Evolutionary conservation across 2,113 vertebrate species (phyloP).

Genomic region (Bothrops jararaca): DNA sequence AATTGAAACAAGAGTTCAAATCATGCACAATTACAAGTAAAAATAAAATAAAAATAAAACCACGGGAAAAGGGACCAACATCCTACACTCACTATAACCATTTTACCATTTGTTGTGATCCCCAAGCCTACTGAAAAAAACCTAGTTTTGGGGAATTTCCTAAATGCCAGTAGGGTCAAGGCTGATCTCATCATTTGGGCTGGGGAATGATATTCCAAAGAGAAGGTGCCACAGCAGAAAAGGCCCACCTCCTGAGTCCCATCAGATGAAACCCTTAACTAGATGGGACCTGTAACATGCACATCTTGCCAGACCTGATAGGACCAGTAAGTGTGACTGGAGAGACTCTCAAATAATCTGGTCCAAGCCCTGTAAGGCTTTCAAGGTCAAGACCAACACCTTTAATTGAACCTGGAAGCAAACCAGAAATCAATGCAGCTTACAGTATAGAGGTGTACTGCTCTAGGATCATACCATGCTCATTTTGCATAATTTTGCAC

Average conservation of each 20-base stretch:
- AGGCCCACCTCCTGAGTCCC: neutral
- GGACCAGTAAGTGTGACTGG: neutral
- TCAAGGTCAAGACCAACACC: neutral
- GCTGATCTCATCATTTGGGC: neutral
- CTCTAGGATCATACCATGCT: neutral
- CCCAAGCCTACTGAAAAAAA: too few relatives aligned
- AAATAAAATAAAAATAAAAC: neutral
- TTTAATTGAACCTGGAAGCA: neutral
- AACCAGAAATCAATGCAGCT: neutral
- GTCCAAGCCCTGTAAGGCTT: neutral
- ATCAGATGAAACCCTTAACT: neutral
- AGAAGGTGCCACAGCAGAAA: neutral
- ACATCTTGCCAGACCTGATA: neutral
- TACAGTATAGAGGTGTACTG: neutral
- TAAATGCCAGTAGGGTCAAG: neutral
- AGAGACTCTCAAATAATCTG: neutral
- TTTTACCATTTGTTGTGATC: neutral
- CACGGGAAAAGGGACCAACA: neutral
- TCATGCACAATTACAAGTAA: neutral
- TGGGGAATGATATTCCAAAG: neutral
- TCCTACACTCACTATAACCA: neutral
- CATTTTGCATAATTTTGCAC: neutral
- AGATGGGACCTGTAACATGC: neutral
- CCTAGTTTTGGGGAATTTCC: neutral
- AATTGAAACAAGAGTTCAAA: neutral